These are phyloP conservation scores for Drosophila athabasca DNA, from an alignment of 1,140 invertebrate species.

Conservation along the genomic window DNA sequence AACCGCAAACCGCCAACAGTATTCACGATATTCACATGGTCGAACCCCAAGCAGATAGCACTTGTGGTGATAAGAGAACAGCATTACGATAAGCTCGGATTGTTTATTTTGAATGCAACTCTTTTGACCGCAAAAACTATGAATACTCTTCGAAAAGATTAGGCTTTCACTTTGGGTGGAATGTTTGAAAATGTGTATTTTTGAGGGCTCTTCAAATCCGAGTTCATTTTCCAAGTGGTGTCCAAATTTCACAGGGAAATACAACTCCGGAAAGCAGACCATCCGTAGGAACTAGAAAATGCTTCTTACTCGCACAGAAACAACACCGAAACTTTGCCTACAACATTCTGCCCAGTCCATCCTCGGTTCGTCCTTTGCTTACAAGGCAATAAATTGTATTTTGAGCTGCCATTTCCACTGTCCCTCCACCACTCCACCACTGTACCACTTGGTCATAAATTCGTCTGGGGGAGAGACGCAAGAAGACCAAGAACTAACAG, in stretches of 20 bases:
- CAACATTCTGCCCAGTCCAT: constrained; percentile 13
- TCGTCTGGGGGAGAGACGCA: constrained; percentile 2
- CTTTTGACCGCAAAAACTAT: background rate
- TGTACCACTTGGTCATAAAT: constrained; percentile 22
- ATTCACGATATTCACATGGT: background rate
- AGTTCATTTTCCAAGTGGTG: constrained; percentile 15
- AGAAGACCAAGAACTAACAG: constrained; percentile 30
- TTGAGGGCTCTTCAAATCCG: too few species aligned
- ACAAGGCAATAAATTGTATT: constrained; percentile 29
- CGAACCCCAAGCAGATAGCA: constrained; percentile 4
- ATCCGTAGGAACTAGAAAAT: constrained; percentile 28
- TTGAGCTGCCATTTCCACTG: background rate
- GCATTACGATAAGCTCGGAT: background rate
- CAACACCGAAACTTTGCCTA: constrained; percentile 44
- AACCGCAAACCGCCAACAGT: constrained; percentile 28
- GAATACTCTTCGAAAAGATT: too few species aligned
- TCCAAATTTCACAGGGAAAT: constrained; percentile 11
- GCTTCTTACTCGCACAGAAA: constrained; percentile 32
- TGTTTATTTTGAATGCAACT: background rate
- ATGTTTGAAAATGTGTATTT: too few species aligned
- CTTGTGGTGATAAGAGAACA: constrained; percentile 19
- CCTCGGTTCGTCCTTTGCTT: background rate
- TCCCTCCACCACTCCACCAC: constrained; percentile 35
- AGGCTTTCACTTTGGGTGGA: too few species aligned
- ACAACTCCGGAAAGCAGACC: constrained; percentile 37